Conservation (phyloP, 2,113 vertebrate genomes). For the Spea multiplicata region DNA sequence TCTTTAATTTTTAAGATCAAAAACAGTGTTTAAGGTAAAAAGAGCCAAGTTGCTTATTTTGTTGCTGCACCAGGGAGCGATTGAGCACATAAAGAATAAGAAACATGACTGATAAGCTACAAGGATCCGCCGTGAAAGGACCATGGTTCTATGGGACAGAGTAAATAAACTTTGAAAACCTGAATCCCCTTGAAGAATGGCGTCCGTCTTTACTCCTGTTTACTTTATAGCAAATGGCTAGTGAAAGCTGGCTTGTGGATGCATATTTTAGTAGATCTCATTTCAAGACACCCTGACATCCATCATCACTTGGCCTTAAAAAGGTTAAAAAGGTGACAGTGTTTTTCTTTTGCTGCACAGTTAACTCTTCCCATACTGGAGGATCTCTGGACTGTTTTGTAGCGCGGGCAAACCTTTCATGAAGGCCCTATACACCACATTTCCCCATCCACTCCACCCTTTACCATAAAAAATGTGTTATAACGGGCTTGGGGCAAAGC, state of each 20-base stretch:
- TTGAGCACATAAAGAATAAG: background rate
- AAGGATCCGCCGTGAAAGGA: conserved; percentile 1
- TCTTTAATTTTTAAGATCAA: conserved; percentile 1
- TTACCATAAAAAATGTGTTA: too few relatives aligned
- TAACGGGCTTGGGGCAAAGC: too few relatives aligned
- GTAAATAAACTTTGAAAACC: conserved; percentile 31
- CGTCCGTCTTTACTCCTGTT: conserved; percentile 14
- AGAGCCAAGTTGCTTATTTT: conserved; percentile 27
- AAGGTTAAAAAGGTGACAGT: conserved; percentile 24
- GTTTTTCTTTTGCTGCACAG: conserved; percentile 7
- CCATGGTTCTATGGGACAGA: conserved; percentile 10
- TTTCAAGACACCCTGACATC: conserved; percentile 38
- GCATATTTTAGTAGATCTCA: conserved; percentile 40
- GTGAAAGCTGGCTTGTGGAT: conserved; percentile 22
- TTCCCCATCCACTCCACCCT: too few relatives aligned
- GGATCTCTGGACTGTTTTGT: background rate
- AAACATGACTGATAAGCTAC: conserved; percentile 18
- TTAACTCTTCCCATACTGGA: conserved; percentile 2
- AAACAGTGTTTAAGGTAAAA: conserved; percentile 9
- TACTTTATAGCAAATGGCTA: conserved; percentile 12
- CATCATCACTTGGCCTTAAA: conserved; percentile 18
- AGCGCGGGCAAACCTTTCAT: too few relatives aligned
- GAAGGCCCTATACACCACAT: too few relatives aligned
- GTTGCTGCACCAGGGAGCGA: background rate
- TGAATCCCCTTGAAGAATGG: conserved; percentile 26